A percentile compares a stretch with the other conserved stretches of the same genome.
Conservation (phyloP, 2,113 vertebrate genomes). For the Dromiciops gliroides region DNA sequence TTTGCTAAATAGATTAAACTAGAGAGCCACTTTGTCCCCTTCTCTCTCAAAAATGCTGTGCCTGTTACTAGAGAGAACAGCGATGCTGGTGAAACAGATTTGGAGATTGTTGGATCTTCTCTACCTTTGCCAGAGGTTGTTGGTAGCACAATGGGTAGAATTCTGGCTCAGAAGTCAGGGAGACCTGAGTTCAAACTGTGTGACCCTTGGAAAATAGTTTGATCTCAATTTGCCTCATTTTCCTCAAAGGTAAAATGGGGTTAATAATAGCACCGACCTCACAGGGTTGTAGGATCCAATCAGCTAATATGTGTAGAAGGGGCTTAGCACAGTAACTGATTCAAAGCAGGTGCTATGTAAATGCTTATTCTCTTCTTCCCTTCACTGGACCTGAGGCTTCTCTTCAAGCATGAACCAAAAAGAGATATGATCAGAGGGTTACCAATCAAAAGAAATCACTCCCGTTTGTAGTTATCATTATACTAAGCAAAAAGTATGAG, state of each 20-base stretch:
- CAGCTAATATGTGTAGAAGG: too few relatives aligned
- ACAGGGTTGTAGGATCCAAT: too few relatives aligned
- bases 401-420: neutral
- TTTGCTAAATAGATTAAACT: neutral
- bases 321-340: too few relatives aligned
- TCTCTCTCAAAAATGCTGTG: neutral
- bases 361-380: too few relatives aligned
- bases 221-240: neutral
- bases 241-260: too few relatives aligned
- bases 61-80: neutral
- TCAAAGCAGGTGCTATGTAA: too few relatives aligned
- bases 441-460: neutral
- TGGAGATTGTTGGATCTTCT: neutral
- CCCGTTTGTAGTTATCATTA: neutral
- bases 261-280: too few relatives aligned
- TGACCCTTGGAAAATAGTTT: neutral
- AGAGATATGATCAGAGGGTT: neutral
- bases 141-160: neutral
- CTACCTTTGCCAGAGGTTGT: neutral
- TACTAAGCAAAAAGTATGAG: neutral
- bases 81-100: neutral
- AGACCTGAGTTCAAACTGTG: neutral
- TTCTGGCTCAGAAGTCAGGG: too few relatives aligned
- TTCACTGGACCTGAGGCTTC: neutral
- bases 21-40: neutral